Base-by-base conservation (phyloP, 2,888 invertebrate species). In the Azorinus chamasolen region DNA sequence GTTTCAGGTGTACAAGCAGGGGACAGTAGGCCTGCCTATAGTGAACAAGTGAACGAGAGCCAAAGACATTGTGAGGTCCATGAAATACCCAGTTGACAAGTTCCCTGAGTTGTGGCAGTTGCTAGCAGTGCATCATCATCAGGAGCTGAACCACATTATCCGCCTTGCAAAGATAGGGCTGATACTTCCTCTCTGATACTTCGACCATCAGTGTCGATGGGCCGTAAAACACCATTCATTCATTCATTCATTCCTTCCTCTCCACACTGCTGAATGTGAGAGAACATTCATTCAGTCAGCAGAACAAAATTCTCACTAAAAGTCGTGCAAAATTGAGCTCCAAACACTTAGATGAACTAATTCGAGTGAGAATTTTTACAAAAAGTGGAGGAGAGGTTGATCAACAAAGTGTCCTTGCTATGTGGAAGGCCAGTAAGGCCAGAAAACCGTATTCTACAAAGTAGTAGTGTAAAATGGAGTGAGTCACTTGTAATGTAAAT, bases 301-400 rank as follows among this genome's bases (percentile, higher is more conserved):
- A 68, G 39, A 68, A 68, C 14, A 57, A 61, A 18, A 74, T 68
- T n/a, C 43, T 68, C 3, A 68, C 54, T 27, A 62, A 70, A 46
- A 37, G 37, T 27, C 24, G 55, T 16, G 55, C 5, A 37, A 55
- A 55, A 37, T 22, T 55, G 20, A 55, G 27, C 27, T 27, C 51
- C 14, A 25, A 25, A 25, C 51, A 51, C 46, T 46, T 46, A 46
- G 46, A 46, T 20, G 4, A 46, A 46, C 46, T 46, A 6, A 51
- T 51, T 25, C 20, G 51, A 51, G 51, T 51, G 18, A 51, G 51
- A 22, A 51, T 51, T 16, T 51, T 51, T 51, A 51, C 51, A 51
- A 51, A 55, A 18, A 25, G 37, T 27, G 27, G 27, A n/a, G 37
- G 55, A 25, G 27, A 16, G 25, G 59, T 46, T 16, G 46, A 46